Base-by-base conservation (phyloP, 2,797 vertebrate genomes). In the Sarcoramphus papa region DNA sequence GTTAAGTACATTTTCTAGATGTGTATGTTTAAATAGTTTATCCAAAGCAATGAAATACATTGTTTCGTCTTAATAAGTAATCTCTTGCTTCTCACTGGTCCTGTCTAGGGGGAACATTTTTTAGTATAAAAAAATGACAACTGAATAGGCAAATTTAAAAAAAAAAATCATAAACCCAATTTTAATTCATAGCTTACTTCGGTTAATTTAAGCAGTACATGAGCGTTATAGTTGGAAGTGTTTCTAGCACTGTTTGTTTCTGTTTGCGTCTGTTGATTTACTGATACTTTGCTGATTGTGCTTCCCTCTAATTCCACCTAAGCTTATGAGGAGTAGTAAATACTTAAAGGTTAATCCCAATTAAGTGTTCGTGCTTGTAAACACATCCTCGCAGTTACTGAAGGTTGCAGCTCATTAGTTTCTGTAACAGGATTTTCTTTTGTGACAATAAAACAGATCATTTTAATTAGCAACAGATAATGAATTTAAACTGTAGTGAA, bases 401-500 rank as follows among this genome's bases (percentile, higher is more conserved):
- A 96, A 87, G 91, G 86, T 48, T 91, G 67, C 41, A 94, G 87
- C 68, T 97, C 87, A 86, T 96, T 96, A 69, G 70, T 92, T 96
- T 91, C 90, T 92, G 78, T 97, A 97, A 97, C 92, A 97, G 94
- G 95, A 96, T 97, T 97, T 97, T 97, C 96, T 96, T 96, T 64
- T 59, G 93, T 97, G 94, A 96, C 92, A 95, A 40, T 43, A 79
- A 95, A 97, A 85, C 86, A 94, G 93, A 96, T 97, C 22, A 63
- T 94, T 97, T 98, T 97, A 97, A 98, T 98, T 98, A 97, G 94
- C 64, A 88, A 81, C 82, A 90, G 94, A 88, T 98, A 97, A 97
- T 97, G 80, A 96, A 93, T 96, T 97, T 97, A 95, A 97, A 77
- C 60, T 77, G 43, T 30, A 67, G 40, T 83, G 73, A 93, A 88